These are phyloP conservation scores for Matsumyia berberina DNA, from an alignment of 2,888 invertebrate species.

Conservation along the genomic window DNA sequence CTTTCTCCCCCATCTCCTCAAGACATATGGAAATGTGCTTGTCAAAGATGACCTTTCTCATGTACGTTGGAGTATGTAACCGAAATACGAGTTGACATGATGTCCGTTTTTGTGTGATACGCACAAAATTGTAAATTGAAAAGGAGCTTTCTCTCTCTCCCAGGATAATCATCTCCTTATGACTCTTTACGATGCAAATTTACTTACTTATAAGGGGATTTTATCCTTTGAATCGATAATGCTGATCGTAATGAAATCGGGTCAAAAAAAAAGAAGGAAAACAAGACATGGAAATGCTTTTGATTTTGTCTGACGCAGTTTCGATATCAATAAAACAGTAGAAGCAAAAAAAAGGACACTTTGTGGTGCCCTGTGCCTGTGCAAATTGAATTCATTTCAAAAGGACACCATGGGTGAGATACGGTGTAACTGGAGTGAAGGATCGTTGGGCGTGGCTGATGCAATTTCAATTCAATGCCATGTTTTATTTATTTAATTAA, in stretches of 20 bases:
- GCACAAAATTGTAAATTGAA: conserved; percentile 56
- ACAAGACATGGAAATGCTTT: conserved; percentile 20
- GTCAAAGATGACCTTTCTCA: conserved; percentile 42
- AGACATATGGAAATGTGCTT: conserved; percentile 7
- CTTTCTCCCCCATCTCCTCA: conserved; percentile 14
- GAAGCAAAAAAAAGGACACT: conserved; percentile 18
- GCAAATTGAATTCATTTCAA: conserved; percentile 37
- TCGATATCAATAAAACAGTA: conserved; percentile 15
- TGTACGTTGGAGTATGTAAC: conserved; percentile 31
- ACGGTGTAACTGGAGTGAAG: not conserved
- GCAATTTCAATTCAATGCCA: conserved; percentile 20
- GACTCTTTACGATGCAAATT: conserved; percentile 55
- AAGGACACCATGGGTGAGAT: conserved; percentile 15
- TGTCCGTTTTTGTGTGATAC: conserved; percentile 42
- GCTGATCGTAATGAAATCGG: conserved; percentile 21
- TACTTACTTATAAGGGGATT: conserved; percentile 9
- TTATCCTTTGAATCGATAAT: conserved; percentile 38
- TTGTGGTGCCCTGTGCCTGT: not conserved
- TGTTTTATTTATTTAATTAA: conserved; percentile 30
- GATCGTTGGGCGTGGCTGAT: not conserved
- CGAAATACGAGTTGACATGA: conserved; percentile 56
- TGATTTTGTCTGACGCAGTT: not conserved
- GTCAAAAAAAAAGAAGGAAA: not conserved
- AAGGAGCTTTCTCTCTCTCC: conserved; percentile 5
- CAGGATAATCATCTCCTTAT: conserved; percentile 49